phyloP scores from a whole-genome alignment of 2,797 vertebrate genomes.

The Anolis apletophallus region DNA sequence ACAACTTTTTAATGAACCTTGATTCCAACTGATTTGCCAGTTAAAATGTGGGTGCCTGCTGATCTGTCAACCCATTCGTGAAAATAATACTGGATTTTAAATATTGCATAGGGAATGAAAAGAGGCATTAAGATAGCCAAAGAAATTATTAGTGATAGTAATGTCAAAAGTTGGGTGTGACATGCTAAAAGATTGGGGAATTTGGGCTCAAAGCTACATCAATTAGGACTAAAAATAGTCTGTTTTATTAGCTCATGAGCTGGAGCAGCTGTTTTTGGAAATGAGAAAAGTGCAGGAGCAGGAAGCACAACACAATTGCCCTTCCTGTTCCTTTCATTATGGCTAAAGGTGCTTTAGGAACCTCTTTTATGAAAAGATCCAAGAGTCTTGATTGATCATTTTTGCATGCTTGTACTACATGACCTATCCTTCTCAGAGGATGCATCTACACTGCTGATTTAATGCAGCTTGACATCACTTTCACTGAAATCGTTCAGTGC shows the following conservation, averaged over 20 bases:
- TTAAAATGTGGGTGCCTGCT: background rate
- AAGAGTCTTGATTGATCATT: background rate
- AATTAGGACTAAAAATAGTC: background rate
- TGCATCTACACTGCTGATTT: no score
- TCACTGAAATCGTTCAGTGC: no score
- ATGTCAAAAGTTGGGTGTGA: background rate
- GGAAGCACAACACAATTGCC: background rate
- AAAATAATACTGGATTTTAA: background rate
- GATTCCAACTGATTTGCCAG: constrained; percentile 27
- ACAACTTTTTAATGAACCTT: background rate
- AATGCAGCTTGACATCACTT: no score
- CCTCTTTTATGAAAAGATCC: background rate
- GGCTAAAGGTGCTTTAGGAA: background rate
- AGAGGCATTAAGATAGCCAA: background rate
- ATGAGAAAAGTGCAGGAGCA: background rate
- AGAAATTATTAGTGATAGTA: constrained; percentile 9
- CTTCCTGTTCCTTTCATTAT: background rate
- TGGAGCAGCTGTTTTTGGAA: background rate
- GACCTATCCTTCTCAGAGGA: no score
- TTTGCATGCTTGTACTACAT: background rate
- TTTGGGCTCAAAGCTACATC: background rate
- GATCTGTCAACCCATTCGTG: background rate
- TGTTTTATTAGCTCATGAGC: constrained; percentile 3
- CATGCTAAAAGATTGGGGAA: background rate
- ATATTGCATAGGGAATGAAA: background rate